phyloP scores from a whole-genome alignment of 2,113 vertebrate genomes.

The Eubucco bourcierii region DNA sequence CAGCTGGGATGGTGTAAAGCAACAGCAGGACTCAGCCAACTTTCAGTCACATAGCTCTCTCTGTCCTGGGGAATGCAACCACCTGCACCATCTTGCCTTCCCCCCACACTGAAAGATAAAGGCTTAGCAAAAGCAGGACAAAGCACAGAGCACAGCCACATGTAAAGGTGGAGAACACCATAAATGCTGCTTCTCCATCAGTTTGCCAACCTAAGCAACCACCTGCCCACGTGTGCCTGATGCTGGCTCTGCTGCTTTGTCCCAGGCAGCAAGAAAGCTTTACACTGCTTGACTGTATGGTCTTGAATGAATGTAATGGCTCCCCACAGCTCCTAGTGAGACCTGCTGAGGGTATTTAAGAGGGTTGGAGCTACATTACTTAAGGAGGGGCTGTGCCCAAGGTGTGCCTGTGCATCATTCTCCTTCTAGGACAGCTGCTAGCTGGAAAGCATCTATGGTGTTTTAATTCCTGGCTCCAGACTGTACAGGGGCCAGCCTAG shows the following conservation, averaged over 20 bases:
- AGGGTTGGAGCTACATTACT: neutral
- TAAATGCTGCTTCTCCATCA: neutral
- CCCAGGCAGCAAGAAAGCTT: neutral
- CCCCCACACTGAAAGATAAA: neutral
- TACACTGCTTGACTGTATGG: neutral
- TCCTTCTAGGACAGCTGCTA: constrained; percentile 16
- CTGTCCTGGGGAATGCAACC: neutral
- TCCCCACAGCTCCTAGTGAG: neutral
- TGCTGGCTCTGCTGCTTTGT: neutral
- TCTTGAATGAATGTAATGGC: neutral
- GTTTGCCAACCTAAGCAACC: neutral
- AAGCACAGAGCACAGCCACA: neutral
- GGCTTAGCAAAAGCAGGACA: neutral
- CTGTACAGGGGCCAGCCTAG: accelerated
- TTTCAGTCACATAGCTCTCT: constrained; percentile 19
- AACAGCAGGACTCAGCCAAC: neutral
- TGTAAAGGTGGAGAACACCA: neutral
- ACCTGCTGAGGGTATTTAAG: neutral
- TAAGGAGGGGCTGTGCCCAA: neutral
- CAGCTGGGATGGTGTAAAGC: constrained; percentile 18
- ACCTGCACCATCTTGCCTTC: neutral
- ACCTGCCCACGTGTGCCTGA: neutral
- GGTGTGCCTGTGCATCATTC: neutral
- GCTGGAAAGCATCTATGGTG: neutral
- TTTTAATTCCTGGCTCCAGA: constrained; percentile 3